Evolutionary conservation across 2,888 invertebrate species (phyloP).

Genomic region (Poecilus cupreus): DNA sequence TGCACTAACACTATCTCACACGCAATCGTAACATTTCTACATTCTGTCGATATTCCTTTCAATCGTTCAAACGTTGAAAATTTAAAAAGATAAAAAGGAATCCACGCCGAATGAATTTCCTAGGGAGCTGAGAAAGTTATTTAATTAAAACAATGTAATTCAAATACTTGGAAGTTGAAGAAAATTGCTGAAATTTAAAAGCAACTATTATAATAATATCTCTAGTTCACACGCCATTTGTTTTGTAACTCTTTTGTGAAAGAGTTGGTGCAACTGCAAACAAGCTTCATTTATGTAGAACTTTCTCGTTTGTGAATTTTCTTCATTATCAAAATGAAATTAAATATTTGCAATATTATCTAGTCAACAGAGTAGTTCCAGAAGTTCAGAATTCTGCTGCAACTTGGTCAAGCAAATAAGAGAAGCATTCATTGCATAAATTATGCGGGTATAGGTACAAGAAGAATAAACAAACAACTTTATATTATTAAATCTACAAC

Average conservation of each 20-base stretch:
- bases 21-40: neutral
- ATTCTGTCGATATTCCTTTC: neutral
- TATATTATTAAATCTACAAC: neutral
- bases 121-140: neutral
- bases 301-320: constrained; percentile 22
- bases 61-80: neutral
- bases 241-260: neutral
- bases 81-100: neutral
- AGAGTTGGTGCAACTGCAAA: neutral
- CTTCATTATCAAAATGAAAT: constrained; percentile 35
- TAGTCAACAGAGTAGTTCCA: neutral
- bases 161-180: neutral
- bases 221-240: constrained; percentile 14
- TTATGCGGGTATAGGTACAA: neutral
- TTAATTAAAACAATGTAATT: constrained; percentile 19
- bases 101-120: neutral
- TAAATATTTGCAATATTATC: constrained; percentile 42
- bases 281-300: constrained; percentile 28
- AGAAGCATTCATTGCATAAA: constrained; percentile 10
- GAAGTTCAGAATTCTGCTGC: neutral
- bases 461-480: constrained; percentile 8
- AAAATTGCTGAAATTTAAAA: neutral
- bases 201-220: constrained; percentile 22
- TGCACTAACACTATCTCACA: constrained; percentile 15
- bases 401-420: constrained; percentile 20